Percentiles rank a stretch among this genome's conserved stretches.
phyloP scores from a whole-genome alignment of 2,888 invertebrate species.

The Parelbella ahira region DNA sequence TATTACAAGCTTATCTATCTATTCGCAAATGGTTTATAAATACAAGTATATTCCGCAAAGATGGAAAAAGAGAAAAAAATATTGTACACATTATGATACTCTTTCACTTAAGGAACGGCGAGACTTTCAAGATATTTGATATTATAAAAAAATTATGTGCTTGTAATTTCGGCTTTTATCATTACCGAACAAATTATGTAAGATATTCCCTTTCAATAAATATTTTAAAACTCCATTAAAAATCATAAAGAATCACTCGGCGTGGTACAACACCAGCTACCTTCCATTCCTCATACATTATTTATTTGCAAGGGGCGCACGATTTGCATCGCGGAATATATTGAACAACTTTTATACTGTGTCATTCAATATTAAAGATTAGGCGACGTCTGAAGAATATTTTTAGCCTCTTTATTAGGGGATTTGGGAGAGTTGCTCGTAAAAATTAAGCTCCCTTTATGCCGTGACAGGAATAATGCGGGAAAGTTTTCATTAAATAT shows the following conservation, averaged over 20 bases:
- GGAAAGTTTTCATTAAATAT: constrained; percentile 48
- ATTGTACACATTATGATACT: no score
- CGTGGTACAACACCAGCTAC: background rate
- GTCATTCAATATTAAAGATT: constrained; percentile 67
- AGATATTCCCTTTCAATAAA: no score
- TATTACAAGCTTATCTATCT: no score
- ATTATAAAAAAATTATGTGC: no score
- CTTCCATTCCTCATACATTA: constrained; percentile 58
- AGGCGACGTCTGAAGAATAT: constrained; percentile 41
- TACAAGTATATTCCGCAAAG: no score
- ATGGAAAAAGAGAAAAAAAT: no score
- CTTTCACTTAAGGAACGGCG: no score
- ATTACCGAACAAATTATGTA: no score
- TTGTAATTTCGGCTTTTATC: no score
- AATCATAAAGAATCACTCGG: constrained; percentile 12
- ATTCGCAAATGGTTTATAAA: no score
- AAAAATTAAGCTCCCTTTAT: constrained; percentile 44
- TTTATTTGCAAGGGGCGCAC: constrained; percentile 52
- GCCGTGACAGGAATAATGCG: constrained; percentile 36
- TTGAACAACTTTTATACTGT: constrained; percentile 68
- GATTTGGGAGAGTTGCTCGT: constrained; percentile 32
- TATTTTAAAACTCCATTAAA: no score
- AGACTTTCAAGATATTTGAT: no score
- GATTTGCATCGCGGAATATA: constrained; percentile 62
- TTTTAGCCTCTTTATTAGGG: constrained; percentile 38